Evolutionary conservation across 2,888 invertebrate species (phyloP), one percentile per base, ranked within the genome.

Genomic region (Ichneumoninae sp.): DNA sequence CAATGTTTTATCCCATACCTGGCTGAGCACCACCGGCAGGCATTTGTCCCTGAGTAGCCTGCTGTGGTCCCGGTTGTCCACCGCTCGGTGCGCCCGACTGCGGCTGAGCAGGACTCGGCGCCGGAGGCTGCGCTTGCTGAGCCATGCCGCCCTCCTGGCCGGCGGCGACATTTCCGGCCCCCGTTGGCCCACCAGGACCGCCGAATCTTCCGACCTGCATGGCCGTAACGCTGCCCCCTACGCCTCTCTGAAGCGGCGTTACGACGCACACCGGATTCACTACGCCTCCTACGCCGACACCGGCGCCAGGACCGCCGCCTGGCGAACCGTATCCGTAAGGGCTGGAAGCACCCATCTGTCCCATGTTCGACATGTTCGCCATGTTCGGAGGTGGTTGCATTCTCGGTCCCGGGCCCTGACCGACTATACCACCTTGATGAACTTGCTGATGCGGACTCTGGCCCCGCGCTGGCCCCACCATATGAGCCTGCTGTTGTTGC

Each of bases 21-120:
- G 91, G 89, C 86, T 91, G 91, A 85, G 91, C 92, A 77, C 94
- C 93, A 36, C 94, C 92, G 54, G 93, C 94, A 26, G 94, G 92
- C 65, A 94, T 93, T 92, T 94, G 94, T 86, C 95, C 94, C 88
- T 95, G 95, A 33, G 95, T 94, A 60, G 95, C 94, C 87, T 95
- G 94, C 92, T 95, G 91, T 85, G 95, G 94, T 8, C 95, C 95
- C 0, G 95, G 95, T 90, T 96, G 95, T 22, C 95, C 94, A 19
- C 95, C 95, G 63, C 95, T 95, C 3, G 96, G 96, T 57, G 97
- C 96, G 7, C 97, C 96, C 70, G 97, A 96, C 88, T 97, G 97
- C 13, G 97, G 97, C 88, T 96, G 97, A 88, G 96, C 96, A 52
- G 97, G 96, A 65, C 97, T 96, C 54, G 97, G 96, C 50, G 97